Conservation (phyloP, 1,140 invertebrate genomes). For the Protaetia brevitarsis region DNA sequence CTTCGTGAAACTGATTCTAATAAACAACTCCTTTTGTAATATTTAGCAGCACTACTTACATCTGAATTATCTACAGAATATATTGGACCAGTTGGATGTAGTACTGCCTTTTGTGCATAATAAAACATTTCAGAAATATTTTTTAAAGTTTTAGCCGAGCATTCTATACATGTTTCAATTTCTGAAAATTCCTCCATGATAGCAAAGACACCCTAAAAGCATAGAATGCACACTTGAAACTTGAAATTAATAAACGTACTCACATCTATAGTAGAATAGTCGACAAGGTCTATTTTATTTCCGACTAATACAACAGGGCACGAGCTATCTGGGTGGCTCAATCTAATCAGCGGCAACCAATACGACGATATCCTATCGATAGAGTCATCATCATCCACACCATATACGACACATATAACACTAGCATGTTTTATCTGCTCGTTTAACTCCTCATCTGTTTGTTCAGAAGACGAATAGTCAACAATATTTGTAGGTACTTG, state of each 20-base stretch:
- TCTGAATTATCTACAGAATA: slow-evolving; percentile 95
- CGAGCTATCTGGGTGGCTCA: slow-evolving; percentile 68
- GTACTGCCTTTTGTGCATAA: slow-evolving; percentile 98
- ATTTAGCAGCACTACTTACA: slow-evolving; percentile 63
- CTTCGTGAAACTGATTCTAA: too few species aligned
- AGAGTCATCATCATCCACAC: slow-evolving; percentile 89
- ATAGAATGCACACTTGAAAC: background rate
- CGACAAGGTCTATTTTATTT: slow-evolving; percentile 96
- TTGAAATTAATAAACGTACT: slow-evolving; percentile 39
- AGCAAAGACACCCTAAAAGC: slow-evolving; percentile 75
- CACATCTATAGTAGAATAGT: slow-evolving; percentile 92
- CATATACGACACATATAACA: slow-evolving; percentile 97
- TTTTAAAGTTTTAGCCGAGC: slow-evolving; percentile 95
- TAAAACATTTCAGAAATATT: slow-evolving; percentile 99
- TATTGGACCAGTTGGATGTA: slow-evolving; percentile 95
- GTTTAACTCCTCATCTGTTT: slow-evolving; percentile 80
- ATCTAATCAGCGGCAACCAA: slow-evolving; percentile 90
- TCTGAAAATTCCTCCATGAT: slow-evolving; percentile 98
- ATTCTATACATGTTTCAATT: slow-evolving; percentile 99
- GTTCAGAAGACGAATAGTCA: slow-evolving; percentile 88
- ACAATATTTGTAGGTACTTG: slow-evolving; percentile 97
- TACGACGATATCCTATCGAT: slow-evolving; percentile 85
- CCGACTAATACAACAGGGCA: slow-evolving; percentile 95
- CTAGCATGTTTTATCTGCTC: slow-evolving; percentile 90
- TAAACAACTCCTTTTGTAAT: too few species aligned